Evolutionary conservation across 2,888 invertebrate genomes (phyloP), one percentile per base, ranked within the genome.

Genomic region (Sinopyrophorus schimmeli): DNA sequence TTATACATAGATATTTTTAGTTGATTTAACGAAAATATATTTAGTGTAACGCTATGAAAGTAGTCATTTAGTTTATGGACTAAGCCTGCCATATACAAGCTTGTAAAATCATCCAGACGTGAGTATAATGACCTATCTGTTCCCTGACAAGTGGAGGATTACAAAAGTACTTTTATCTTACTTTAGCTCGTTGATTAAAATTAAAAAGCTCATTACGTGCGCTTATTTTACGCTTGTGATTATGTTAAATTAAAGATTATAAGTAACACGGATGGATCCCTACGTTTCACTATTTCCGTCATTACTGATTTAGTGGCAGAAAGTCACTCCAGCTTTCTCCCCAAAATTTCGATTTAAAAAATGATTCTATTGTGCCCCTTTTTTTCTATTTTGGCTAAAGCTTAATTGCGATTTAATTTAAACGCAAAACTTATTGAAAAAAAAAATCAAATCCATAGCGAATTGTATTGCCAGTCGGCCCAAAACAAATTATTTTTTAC

Each of bases 61-160:
- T n/a, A n/a, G n/a, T n/a, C n/a, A n/a, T n/a, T n/a, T n/a, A n/a
- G 9, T 2, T 17, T 9, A 10, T 24, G 26, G 20, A 28, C 14
- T 41, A 39, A 28, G 30, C 11, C 26, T 15, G 28, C 40, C 16
- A 17, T 9, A 24, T 11, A 12, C 26, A 21, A 7, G 40, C 12
- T 39, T 31, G 39, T 35, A 30, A 41, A 41, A 38, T 42, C 37
- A 32, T 41, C 41, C 40, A 50, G 41, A 44, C 50, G 44, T 30
- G 50, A 50, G 50, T 50, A 50, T 50, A 44, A 50, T 41, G 50
- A 50, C 50, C 50, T 30, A 50, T 50, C 50, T 50, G 40, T 30
- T 24, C 39, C 32, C 24, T 20, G 26, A 32, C 24, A 18, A 42
- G 20, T 20, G 11, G 27, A 26, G 39, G 32, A 31, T n/a, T 21